A percentile compares a stretch with the other conserved stretches of the same genome.
Evolutionary conservation across 2,113 vertebrate genomes (phyloP).

Genomic region (Agapornis roseicollis): DNA sequence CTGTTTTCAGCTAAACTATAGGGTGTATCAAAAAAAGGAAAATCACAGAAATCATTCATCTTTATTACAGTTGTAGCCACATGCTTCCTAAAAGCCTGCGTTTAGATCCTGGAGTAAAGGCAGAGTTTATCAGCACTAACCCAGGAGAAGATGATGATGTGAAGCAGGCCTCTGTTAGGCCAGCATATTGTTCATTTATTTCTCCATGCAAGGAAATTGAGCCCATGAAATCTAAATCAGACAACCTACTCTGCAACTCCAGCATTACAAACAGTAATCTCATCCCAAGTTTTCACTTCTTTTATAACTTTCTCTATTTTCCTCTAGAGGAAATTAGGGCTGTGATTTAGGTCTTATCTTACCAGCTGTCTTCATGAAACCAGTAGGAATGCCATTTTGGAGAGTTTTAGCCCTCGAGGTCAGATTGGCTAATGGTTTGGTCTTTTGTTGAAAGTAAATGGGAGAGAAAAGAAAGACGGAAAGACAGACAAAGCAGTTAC

Average conservation of each 20-base stretch:
- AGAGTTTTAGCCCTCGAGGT: conserved; percentile 24
- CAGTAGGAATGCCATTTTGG: not conserved
- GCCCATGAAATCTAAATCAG: not conserved
- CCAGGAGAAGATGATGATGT: not conserved
- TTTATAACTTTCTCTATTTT: not conserved
- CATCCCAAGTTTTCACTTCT: not conserved
- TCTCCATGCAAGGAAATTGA: not conserved
- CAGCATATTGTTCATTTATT: not conserved
- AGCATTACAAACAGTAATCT: not conserved
- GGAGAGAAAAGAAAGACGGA: conserved; percentile 13
- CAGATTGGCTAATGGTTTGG: not conserved
- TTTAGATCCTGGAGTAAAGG: not conserved
- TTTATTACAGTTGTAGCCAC: not conserved
- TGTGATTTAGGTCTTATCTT: conserved; percentile 33
- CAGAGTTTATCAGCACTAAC: not conserved
- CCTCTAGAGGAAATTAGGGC: conserved; percentile 7
- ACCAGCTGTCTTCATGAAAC: conserved; percentile 22
- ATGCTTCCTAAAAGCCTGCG: not conserved
- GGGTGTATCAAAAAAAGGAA: not conserved
- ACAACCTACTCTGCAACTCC: not conserved
- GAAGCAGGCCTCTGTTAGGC: not conserved
- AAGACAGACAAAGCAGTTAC: conserved; percentile 39
- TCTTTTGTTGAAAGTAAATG: conserved; percentile 17
- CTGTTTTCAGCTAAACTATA: not conserved
- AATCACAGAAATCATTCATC: not conserved